phyloP scores from a whole-genome alignment of 2,113 vertebrate genomes.

The Polypterus senegalus region DNA sequence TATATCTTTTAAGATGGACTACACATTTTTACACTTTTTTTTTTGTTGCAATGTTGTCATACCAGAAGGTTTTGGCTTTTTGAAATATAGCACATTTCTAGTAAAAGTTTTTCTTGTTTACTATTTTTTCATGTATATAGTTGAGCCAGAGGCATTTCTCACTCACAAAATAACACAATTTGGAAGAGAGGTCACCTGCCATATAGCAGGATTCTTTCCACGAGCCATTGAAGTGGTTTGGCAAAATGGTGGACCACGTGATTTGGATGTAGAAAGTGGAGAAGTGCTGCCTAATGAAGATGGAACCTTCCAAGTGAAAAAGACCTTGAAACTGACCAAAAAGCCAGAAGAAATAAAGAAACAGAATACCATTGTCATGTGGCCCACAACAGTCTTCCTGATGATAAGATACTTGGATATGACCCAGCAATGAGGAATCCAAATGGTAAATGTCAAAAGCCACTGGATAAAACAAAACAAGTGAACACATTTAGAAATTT shows the following conservation, averaged over 20 bases:
- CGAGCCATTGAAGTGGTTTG: slow-evolving; percentile 19
- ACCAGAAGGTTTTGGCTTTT: no score
- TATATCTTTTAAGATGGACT: no score
- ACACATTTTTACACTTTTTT: no score
- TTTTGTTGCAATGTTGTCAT: no score
- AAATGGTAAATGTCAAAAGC: neutral
- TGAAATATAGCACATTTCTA: no score
- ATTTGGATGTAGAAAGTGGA: slow-evolving; percentile 20
- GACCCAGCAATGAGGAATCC: no score
- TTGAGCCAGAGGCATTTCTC: no score
- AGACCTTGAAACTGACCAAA: slow-evolving; percentile 7
- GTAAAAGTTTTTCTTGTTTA: no score
- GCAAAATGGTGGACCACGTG: slow-evolving; percentile 12
- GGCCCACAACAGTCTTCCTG: slow-evolving; percentile 7
- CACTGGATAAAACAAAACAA: neutral
- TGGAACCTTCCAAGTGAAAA: slow-evolving; percentile 30
- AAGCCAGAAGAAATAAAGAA: slow-evolving; percentile 3
- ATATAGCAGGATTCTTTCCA: slow-evolving; percentile 35
- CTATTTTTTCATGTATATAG: no score
- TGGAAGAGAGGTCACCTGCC: slow-evolving; percentile 24
- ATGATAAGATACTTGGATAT: neutral
- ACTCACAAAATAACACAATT: no score
- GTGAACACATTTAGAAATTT: neutral
- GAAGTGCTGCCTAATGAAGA: slow-evolving; percentile 29
- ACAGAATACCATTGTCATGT: slow-evolving; percentile 19